Base-by-base conservation (phyloP, 2,888 invertebrate species). In the Dynastes hyllus region DNA sequence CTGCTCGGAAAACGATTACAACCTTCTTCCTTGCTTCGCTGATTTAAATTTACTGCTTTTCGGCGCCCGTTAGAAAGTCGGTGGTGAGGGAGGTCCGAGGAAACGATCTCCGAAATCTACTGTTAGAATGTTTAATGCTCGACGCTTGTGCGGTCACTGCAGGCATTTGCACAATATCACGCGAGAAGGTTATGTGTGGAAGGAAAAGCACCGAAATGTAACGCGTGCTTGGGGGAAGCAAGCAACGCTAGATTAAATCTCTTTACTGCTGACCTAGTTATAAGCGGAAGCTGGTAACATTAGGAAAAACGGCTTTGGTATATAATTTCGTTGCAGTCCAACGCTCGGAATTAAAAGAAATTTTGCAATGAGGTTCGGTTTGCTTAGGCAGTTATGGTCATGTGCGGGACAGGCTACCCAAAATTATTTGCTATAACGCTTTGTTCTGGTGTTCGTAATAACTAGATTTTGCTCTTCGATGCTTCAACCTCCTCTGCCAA, bases 41-140 rank as follows among this genome's bases (percentile, higher is more conserved):
- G 55, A 55, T 55, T 55, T 55, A 55, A 55, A 55, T 55, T 55
- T 55, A 55, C 16, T 55, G 55, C 55, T 16, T 22, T 55, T 22
- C 22, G 6, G 6, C 6, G 55, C 4, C 22, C 16, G 16, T 16
- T 22, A 55, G 1, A 55, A 1, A n/a, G 16, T n/a, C 13, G 13
- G 13, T 0, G n/a, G 13, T n/a, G n/a, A 51, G 51, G 2, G 13
- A 4, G 8, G 22, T 8, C 16, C n/a, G 4, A 55, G 22, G 55
- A 22, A 55, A 55, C 55, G 55, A 55, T 55, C 16, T 55, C n/a
- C 16, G 22, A 22, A 55, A 55, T 55, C 16, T 55, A 55, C 55
- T 8, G 55, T 55, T 55, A 55, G 45, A 45, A 16, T 22, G 55
- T 16, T 55, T 55, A 55, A 55, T 45, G 45, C 45, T 45, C 55